phyloP scores from a whole-genome alignment of 1,140 invertebrate genomes.

The Papilio polyxenes region DNA sequence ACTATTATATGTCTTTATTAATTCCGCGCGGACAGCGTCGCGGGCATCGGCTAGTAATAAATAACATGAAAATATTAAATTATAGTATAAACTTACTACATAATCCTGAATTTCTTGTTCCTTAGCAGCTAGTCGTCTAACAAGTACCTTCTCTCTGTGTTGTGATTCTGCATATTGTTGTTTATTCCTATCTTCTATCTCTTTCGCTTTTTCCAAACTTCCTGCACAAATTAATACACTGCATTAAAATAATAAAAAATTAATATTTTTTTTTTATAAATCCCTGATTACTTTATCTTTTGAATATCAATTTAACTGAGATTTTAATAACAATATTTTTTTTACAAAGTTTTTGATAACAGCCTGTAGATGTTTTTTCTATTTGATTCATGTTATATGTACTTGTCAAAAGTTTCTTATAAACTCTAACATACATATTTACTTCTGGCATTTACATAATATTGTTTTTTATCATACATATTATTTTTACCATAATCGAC shows the following conservation, averaged over 20 bases:
- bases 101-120: constrained; percentile 98
- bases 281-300: neutral
- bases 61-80: neutral
- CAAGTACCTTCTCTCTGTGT: constrained; percentile 94
- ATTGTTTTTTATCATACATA: neutral
- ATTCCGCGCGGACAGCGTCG: too few species aligned
- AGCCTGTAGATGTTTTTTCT: neutral
- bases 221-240: constrained; percentile 80
- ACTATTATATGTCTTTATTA: too few species aligned
- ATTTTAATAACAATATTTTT: constrained; percentile 1
- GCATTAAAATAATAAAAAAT: neutral
- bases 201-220: constrained; percentile 87
- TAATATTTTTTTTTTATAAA: neutral
- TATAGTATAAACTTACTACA: constrained; percentile 86
- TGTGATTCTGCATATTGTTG: constrained; percentile 92
- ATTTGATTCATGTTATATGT: neutral
- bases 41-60: too few species aligned
- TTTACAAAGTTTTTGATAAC: neutral
- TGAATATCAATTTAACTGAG: neutral
- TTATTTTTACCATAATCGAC: constrained; percentile 67
- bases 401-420: neutral
- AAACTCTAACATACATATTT: neutral
- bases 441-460: constrained; percentile 33
- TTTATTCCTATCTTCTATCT: constrained; percentile 90
- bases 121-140: constrained; percentile 94